Evolutionary conservation across 2,888 invertebrate species (phyloP).

Genomic region (Phymatocera aterrima): DNA sequence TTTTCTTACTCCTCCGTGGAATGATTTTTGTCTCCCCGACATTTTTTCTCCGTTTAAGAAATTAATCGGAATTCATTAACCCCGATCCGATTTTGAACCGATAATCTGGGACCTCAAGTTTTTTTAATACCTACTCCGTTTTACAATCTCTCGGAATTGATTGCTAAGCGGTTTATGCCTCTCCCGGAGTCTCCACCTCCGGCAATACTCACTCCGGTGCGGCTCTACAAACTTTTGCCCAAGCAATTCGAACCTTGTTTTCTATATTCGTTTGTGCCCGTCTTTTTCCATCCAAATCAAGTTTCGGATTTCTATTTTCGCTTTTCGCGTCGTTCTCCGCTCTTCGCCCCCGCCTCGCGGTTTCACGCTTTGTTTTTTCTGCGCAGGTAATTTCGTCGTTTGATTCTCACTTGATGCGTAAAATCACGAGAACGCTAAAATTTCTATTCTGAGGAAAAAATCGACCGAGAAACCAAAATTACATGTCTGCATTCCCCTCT

Average conservation of each 20-base stretch:
- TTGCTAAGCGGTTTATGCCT: neutral
- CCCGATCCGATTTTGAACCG: constrained; percentile 22
- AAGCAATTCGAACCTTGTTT: neutral
- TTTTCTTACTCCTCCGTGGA: neutral
- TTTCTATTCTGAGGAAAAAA: too few species aligned
- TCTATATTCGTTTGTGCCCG: neutral
- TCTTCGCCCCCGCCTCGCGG: too few species aligned
- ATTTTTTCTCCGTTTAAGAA: neutral
- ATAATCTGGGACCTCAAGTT: neutral
- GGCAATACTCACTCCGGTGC: neutral
- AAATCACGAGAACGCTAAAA: too few species aligned
- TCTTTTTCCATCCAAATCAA: neutral
- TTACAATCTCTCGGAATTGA: neutral
- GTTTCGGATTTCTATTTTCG: neutral
- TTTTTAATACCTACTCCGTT: neutral
- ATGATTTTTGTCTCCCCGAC: neutral
- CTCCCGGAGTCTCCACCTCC: neutral
- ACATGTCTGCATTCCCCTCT: too few species aligned
- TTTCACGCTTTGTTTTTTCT: neutral
- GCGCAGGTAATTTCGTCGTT: neutral
- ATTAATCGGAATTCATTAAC: neutral
- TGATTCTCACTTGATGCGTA: neutral
- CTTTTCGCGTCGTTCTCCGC: too few species aligned
- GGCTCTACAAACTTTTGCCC: neutral
- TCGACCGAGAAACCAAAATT: too few species aligned